A percentile compares a stretch with the other conserved stretches of the same genome.
Evolutionary conservation across 1,140 invertebrate genomes (phyloP).

Genomic region (Bombus waltoni): DNA sequence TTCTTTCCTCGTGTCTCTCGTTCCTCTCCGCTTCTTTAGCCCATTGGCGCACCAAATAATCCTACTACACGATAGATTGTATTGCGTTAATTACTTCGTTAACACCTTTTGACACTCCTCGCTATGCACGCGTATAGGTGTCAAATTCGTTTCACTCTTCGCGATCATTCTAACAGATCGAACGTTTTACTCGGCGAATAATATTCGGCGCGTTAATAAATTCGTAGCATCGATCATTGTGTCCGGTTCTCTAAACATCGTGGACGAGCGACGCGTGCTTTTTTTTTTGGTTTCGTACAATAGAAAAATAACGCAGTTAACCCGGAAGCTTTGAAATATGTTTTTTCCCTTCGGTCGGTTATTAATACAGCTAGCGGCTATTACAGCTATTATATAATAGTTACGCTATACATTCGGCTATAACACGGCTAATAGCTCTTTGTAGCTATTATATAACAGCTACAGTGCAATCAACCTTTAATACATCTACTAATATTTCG

Average conservation of each 20-base stretch:
- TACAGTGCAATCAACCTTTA: slow-evolving; percentile 43
- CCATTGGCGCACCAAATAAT: slow-evolving; percentile 56
- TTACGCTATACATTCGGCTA: slow-evolving; percentile 9
- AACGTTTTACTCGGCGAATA: slow-evolving; percentile 31
- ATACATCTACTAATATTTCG: slow-evolving; percentile 35
- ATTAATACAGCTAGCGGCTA: slow-evolving; percentile 41
- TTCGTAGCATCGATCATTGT: background rate
- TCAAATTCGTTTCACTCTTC: background rate
- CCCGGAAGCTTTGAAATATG: slow-evolving; percentile 35
- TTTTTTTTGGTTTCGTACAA: background rate
- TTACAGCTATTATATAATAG: slow-evolving; percentile 51
- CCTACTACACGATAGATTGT: slow-evolving; percentile 62
- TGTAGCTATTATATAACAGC: slow-evolving; percentile 41
- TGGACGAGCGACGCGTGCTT: background rate
- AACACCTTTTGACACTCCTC: slow-evolving; percentile 33
- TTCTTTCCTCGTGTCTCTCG: slow-evolving; percentile 28
- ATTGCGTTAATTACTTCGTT: slow-evolving; percentile 72
- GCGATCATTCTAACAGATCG: background rate
- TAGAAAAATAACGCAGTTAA: slow-evolving; percentile 43
- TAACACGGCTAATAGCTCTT: slow-evolving; percentile 36
- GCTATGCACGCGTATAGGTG: background rate
- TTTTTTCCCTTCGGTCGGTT: slow-evolving; percentile 14
- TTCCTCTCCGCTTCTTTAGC: slow-evolving; percentile 45
- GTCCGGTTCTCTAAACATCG: slow-evolving; percentile 13
- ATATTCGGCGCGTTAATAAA: slow-evolving; percentile 20